These are phyloP conservation scores for Tachyglossus aculeatus DNA, from an alignment of 2,797 vertebrate species.

Conservation along the genomic window DNA sequence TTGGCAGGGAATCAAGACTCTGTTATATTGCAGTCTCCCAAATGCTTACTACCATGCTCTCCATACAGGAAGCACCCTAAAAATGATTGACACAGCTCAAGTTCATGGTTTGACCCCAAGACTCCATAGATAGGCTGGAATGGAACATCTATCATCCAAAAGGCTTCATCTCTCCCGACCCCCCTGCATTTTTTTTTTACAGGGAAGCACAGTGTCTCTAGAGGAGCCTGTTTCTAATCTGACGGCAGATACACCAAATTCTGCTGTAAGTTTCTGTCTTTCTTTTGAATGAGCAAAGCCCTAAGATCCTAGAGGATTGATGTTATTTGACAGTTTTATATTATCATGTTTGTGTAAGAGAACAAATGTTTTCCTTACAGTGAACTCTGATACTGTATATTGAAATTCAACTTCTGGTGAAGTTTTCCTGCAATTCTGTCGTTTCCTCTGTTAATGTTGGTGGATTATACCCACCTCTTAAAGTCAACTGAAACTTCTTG, in stretches of 20 bases:
- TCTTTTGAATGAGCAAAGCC: constrained; percentile 14
- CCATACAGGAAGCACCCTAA: too few relatives aligned
- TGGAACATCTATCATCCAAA: too few relatives aligned
- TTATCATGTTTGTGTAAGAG: not conserved
- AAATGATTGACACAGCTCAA: too few relatives aligned
- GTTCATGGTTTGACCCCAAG: too few relatives aligned
- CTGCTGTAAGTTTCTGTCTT: too few relatives aligned
- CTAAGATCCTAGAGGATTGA: not conserved
- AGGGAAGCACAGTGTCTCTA: not conserved
- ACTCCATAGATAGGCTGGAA: too few relatives aligned
- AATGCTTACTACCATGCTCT: too few relatives aligned
- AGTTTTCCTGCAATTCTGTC: not conserved
- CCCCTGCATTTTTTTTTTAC: too few relatives aligned
- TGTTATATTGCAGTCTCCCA: too few relatives aligned
- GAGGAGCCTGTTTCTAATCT: not conserved
- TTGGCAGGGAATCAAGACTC: too few relatives aligned
- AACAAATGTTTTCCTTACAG: constrained; percentile 10
- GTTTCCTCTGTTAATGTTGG: not conserved
- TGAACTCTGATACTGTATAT: not conserved
- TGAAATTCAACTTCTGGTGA: constrained; percentile 24
- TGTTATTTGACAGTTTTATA: constrained; percentile 37
- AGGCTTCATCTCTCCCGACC: too few relatives aligned
- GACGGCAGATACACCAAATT: not conserved
- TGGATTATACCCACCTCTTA: not conserved
- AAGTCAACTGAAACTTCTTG: not conserved